phyloP scores from a whole-genome alignment of 30 jellyfish, hydroid and myxozoan genomes.

The Phacellophora camtschatica region DNA sequence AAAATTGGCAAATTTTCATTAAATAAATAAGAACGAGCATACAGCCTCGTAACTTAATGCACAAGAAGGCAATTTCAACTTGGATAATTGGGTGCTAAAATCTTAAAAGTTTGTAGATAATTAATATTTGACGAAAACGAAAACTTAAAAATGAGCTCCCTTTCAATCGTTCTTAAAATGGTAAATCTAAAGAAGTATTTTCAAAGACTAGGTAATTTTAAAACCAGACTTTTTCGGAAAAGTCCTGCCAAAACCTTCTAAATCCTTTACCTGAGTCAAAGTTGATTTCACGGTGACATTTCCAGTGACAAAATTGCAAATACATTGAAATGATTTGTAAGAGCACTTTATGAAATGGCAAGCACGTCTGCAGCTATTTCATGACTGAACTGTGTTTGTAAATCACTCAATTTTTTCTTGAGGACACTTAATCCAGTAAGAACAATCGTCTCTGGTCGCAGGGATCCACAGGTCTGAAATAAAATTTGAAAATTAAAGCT shows the following conservation, averaged over 20 bases:
- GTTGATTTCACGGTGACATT: not conserved
- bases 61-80: too few relatives aligned
- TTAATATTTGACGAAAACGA: too few relatives aligned
- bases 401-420: constrained; percentile 84
- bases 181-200: not conserved
- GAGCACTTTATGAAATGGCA: constrained; percentile 71
- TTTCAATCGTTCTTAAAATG: too few relatives aligned
- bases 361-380: constrained; percentile 98
- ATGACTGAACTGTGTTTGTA: constrained; percentile 92
- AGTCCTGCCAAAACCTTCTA: not conserved
- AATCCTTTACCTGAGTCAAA: not conserved
- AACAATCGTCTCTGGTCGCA: constrained; percentile 85
- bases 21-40: too few relatives aligned
- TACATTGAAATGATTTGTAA: too few relatives aligned
- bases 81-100: too few relatives aligned
- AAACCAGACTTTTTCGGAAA: not conserved
- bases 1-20: not conserved
- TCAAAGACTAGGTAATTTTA: not conserved
- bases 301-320: not conserved
- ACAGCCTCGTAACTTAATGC: too few relatives aligned
- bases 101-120: too few relatives aligned
- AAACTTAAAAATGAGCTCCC: not conserved
- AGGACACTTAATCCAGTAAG: constrained; percentile 79
- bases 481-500: too few relatives aligned
- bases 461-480: constrained; percentile 82